Percentiles rank a stretch among this genome's conserved stretches.
Evolutionary conservation across 2,797 vertebrate species (phyloP).

Genomic region (Cossypha dichroa): DNA sequence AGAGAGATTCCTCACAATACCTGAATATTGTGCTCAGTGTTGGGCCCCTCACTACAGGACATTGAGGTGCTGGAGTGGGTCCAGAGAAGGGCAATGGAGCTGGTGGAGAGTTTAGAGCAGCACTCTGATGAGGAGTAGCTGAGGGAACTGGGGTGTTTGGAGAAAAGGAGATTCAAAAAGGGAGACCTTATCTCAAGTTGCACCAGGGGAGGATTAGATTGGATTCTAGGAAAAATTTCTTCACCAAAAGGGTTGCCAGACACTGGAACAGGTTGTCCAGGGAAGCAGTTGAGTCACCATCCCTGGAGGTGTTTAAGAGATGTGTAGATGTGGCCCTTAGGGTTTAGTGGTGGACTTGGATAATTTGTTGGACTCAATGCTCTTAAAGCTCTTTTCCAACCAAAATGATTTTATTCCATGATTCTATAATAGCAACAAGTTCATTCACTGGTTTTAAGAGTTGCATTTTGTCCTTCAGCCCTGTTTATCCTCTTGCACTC

Average conservation of each 20-base stretch:
- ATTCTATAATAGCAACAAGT: not conserved
- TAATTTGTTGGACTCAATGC: not conserved
- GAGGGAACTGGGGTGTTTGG: not conserved
- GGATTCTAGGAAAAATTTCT: not conserved
- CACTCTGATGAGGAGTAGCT: too few relatives aligned
- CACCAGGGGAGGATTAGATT: not conserved
- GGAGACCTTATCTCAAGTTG: not conserved
- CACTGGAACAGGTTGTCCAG: not conserved
- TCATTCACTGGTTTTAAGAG: not conserved
- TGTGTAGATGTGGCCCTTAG: accelerated
- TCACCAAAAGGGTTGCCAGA: not conserved
- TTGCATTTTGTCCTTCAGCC: constrained; percentile 21
- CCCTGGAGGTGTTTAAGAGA: not conserved
- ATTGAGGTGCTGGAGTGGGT: not conserved
- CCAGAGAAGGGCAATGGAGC: not conserved
- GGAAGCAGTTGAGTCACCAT: not conserved
- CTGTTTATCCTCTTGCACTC: not conserved
- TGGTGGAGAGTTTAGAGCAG: not conserved
- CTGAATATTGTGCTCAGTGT: not conserved
- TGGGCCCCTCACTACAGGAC: not conserved
- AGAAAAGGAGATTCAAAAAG: not conserved
- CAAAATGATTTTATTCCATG: not conserved
- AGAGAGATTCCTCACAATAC: not conserved
- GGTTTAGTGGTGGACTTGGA: not conserved
- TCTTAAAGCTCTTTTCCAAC: not conserved